Percentiles rank a stretch among this genome's conserved stretches.
Evolutionary conservation across 2,797 vertebrate species (phyloP).

Genomic region (Corythornis leucogaster): DNA sequence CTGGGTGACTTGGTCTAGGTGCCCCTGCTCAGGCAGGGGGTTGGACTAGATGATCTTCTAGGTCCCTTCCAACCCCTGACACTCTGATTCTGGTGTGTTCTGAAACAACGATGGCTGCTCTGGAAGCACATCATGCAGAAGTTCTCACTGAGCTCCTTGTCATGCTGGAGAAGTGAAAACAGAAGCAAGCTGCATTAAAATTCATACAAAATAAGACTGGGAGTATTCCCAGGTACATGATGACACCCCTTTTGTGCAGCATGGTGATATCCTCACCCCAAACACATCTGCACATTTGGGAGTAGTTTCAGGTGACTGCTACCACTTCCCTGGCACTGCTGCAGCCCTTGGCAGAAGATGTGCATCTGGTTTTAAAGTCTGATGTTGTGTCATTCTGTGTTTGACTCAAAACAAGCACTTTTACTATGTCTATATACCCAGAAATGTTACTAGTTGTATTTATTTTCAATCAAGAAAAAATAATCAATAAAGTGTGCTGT

Average conservation of each 20-base stretch:
- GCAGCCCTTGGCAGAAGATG: neutral
- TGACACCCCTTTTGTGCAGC: neutral
- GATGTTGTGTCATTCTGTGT: too few relatives aligned
- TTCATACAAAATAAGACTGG: neutral
- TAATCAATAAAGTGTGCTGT: neutral
- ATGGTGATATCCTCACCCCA: neutral
- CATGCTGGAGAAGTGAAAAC: neutral
- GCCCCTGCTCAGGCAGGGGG: too few relatives aligned
- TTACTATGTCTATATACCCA: too few relatives aligned
- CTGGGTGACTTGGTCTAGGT: too few relatives aligned
- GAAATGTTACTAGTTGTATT: too few relatives aligned
- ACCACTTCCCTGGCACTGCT: rapidly evolving
- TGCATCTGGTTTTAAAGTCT: too few relatives aligned
- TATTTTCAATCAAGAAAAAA: too few relatives aligned
- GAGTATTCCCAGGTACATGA: neutral
- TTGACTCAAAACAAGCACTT: too few relatives aligned
- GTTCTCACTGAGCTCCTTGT: neutral
- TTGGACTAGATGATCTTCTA: too few relatives aligned
- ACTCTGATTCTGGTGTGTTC: neutral
- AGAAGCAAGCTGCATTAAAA: neutral
- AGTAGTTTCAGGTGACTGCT: neutral
- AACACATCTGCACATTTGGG: neutral
- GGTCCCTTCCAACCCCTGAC: too few relatives aligned
- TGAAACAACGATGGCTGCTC: neutral
- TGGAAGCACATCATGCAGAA: neutral